Percentiles rank a stretch among this genome's conserved stretches.
Evolutionary conservation across 2,797 vertebrate genomes (phyloP).

Genomic region (Synaphobranchus kaupii): DNA sequence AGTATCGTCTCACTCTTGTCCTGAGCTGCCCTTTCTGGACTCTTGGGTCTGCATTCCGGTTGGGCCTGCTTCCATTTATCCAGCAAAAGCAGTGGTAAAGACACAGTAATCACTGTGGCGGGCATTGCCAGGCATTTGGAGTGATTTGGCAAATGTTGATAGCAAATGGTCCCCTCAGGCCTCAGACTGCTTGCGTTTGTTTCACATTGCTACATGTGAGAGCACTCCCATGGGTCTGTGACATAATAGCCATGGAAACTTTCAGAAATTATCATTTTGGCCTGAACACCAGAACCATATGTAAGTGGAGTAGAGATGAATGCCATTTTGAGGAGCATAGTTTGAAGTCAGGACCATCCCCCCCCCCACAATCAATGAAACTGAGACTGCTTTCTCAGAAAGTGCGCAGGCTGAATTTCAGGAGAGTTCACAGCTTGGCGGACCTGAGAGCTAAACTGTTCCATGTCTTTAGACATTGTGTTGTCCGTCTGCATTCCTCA

Average conservation of each 20-base stretch:
- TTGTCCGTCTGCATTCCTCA: not conserved
- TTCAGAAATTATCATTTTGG: not conserved
- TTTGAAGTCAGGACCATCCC: not conserved
- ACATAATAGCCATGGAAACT: not conserved
- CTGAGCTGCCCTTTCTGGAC: constrained; percentile 36
- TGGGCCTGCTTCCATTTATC: constrained; percentile 44
- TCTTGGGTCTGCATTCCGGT: constrained; percentile 39
- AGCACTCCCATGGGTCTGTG: not conserved
- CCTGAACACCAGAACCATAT: not conserved
- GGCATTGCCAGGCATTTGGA: constrained; percentile 25
- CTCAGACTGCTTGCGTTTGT: not conserved
- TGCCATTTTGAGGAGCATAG: not conserved
- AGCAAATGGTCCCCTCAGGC: not conserved
- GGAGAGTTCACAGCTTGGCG: not conserved
- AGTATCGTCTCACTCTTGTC: constrained; percentile 27
- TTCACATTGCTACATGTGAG: not conserved
- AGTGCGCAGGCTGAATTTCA: not conserved
- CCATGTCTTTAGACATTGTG: not conserved
- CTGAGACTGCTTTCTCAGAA: not conserved
- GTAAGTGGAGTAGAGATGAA: not conserved
- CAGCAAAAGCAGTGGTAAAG: constrained; percentile 50
- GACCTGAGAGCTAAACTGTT: not conserved
- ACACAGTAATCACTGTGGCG: constrained; percentile 14
- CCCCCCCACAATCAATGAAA: not conserved
- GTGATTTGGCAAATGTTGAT: not conserved